A percentile compares a stretch with the other conserved stretches of the same genome.
These are phyloP conservation scores for Chiloscyllium punctatum DNA, from an alignment of 2,797 vertebrate genomes.

Conservation along the genomic window DNA sequence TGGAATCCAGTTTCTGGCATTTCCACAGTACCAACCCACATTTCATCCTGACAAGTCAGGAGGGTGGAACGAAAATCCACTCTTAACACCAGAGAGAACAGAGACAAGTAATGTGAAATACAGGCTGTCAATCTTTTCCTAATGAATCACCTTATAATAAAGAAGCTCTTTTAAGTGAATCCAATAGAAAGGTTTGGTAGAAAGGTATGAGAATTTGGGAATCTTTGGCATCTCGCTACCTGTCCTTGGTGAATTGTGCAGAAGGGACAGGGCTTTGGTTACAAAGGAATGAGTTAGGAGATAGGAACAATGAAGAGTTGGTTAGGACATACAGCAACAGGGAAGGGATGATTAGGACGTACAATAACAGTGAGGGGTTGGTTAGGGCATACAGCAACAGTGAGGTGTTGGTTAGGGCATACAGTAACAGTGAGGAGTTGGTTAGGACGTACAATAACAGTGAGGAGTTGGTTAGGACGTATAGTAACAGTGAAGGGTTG, in stretches of 20 bases:
- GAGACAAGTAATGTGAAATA: neutral
- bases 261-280: neutral
- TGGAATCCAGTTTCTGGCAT: neutral
- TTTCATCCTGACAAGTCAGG: neutral
- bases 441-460: neutral
- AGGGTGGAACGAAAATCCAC: neutral
- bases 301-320: too few relatives aligned
- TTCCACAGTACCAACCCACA: neutral
- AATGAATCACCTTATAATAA: too few relatives aligned
- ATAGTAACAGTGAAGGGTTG: too few relatives aligned
- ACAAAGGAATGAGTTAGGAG: neutral
- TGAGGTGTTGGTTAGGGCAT: too few relatives aligned
- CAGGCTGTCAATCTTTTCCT: neutral
- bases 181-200: neutral
- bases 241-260: neutral
- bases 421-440: neutral
- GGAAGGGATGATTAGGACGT: too few relatives aligned
- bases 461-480: too few relatives aligned
- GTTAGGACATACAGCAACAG: too few relatives aligned
- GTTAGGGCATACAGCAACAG: too few relatives aligned
- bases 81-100: neutral
- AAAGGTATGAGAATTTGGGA: neutral
- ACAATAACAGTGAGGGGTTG: too few relatives aligned
- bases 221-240: neutral
- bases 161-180: neutral